Evolutionary conservation across 2,797 vertebrate species (phyloP).

Genomic region (Diplodus sargus): DNA sequence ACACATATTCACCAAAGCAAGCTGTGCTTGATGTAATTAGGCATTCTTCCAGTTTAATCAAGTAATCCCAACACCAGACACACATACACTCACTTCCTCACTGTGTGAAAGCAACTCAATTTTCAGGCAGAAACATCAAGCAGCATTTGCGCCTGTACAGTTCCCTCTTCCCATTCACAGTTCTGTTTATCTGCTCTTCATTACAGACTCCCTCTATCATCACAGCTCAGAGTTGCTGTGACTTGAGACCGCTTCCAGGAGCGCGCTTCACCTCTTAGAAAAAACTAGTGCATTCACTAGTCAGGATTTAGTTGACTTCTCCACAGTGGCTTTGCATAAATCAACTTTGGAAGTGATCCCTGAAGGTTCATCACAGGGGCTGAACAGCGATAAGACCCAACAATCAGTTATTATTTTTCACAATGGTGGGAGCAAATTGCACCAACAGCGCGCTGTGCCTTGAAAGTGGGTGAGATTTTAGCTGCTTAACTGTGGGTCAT

Average conservation of each 20-base stretch:
- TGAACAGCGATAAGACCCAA: constrained; percentile 51
- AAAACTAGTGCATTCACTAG: constrained; percentile 44
- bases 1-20: constrained; percentile 53
- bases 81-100: constrained; percentile 23
- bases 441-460: neutral
- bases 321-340: constrained; percentile 73
- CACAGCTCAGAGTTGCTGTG: constrained; percentile 36
- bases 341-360: constrained; percentile 52
- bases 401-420: constrained; percentile 61
- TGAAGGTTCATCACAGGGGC: constrained; percentile 27
- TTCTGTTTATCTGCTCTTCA: constrained; percentile 46
- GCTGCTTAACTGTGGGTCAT: constrained; percentile 57
- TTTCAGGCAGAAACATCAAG: constrained; percentile 55
- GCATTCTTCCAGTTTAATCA: constrained; percentile 76
- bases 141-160: constrained; percentile 33
- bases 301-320: constrained; percentile 65
- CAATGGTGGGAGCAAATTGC: constrained; percentile 53
- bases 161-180: constrained; percentile 43
- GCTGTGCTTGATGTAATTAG: constrained; percentile 73
- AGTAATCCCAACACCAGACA: constrained; percentile 45
- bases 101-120: constrained; percentile 53
- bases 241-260: constrained; percentile 41
- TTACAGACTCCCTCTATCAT: constrained; percentile 49
- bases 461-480: constrained; percentile 28
- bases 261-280: constrained; percentile 43